Percentiles rank a stretch among this genome's conserved stretches.
Evolutionary conservation across 92 coral and sea anemone genomes (phyloP).

Genomic region (Isaurus tuberculatus): DNA sequence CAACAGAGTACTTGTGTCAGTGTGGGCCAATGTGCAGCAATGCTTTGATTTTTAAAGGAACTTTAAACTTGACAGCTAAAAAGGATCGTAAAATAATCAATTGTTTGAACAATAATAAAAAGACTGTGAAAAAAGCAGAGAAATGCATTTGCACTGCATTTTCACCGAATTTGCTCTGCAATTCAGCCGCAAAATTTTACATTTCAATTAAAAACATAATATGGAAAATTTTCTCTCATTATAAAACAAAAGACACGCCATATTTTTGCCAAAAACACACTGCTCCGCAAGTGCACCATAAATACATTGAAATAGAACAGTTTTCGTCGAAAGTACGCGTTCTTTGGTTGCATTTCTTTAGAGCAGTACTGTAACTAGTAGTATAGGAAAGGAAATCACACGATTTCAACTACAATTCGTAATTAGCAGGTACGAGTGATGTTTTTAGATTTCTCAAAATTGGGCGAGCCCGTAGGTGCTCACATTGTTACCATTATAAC

Average conservation of each 20-base stretch:
- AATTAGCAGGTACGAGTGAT: too few species aligned
- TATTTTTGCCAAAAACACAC: neutral
- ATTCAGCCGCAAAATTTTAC: neutral
- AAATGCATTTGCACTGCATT: neutral
- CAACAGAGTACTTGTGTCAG: conserved; percentile 6
- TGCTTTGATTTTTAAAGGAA: neutral
- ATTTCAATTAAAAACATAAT: too few species aligned
- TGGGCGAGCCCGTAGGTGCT: too few species aligned
- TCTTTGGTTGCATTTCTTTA: too few species aligned
- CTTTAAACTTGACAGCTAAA: neutral
- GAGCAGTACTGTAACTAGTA: too few species aligned
- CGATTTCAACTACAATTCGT: too few species aligned
- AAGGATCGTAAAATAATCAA: neutral
- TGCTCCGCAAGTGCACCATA: neutral
- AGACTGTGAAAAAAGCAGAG: neutral
- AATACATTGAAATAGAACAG: too few species aligned
- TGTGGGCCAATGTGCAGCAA: neutral
- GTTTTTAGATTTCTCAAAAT: too few species aligned
- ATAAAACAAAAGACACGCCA: neutral
- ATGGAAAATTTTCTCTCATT: neutral
- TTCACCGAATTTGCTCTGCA: neutral
- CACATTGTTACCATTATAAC: too few species aligned
- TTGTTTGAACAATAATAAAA: too few species aligned
- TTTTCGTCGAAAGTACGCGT: too few species aligned
- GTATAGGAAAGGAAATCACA: too few species aligned